Conservation (phyloP, 2,113 vertebrate species). For the Panurus biarmicus region DNA sequence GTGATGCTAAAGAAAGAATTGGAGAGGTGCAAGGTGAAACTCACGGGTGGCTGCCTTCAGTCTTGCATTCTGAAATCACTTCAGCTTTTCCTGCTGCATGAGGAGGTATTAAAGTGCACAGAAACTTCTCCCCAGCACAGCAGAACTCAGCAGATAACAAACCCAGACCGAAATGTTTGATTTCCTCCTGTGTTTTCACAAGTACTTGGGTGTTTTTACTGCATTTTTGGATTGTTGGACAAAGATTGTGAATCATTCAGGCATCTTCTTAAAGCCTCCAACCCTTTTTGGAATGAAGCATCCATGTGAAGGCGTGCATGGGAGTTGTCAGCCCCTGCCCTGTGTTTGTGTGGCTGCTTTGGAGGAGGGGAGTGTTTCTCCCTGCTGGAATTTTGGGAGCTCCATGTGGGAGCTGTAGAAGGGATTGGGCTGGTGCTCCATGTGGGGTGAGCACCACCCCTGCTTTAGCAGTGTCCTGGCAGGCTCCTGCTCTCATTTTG, state of each 20-base stretch:
- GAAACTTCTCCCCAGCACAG: neutral
- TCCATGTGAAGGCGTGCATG: neutral
- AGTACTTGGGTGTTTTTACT: neutral
- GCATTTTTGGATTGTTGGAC: fast-evolving
- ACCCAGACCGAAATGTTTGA: neutral
- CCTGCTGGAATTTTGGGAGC: neutral
- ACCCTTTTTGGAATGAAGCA: neutral
- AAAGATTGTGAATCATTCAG: neutral
- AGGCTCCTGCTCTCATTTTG: neutral
- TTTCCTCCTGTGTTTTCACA: fast-evolving
- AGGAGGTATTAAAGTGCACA: neutral
- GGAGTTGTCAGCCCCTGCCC: neutral
- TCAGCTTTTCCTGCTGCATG: neutral
- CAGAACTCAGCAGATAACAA: neutral
- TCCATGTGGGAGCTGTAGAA: neutral
- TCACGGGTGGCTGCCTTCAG: neutral
- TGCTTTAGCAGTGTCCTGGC: neutral
- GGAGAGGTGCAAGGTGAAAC: neutral
- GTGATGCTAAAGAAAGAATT: neutral
- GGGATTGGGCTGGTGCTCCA: fast-evolving
- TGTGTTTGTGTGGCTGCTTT: neutral
- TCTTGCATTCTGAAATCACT: neutral
- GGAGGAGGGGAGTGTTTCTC: neutral
- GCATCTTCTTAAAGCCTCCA: neutral
- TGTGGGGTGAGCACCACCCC: fast-evolving